phyloP scores from a whole-genome alignment of 2,888 invertebrate species.

The Polyploca ridens region DNA sequence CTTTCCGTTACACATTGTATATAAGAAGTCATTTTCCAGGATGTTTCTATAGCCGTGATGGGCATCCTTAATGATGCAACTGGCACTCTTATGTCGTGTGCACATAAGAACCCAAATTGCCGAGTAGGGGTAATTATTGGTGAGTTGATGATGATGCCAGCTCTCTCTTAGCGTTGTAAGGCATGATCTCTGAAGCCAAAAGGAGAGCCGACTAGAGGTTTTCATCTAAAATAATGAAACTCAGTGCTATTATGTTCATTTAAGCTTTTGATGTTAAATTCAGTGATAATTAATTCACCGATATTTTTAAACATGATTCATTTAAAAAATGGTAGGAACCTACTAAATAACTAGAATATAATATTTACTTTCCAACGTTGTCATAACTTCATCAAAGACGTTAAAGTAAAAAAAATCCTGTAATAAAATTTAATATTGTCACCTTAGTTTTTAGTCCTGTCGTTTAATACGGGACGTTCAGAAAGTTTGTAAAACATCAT shows the following conservation, averaged over 20 bases:
- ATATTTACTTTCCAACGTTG: too few species aligned
- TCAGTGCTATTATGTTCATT: constrained; percentile 22
- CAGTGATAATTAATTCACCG: too few species aligned
- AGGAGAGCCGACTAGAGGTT: constrained; percentile 73
- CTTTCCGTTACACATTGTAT: too few species aligned
- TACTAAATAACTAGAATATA: too few species aligned
- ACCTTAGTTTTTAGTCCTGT: too few species aligned
- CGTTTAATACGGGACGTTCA: too few species aligned
- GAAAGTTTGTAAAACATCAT: too few species aligned
- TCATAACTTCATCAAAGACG: too few species aligned
- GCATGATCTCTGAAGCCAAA: constrained; percentile 64
- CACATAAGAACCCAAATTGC: constrained; percentile 91
- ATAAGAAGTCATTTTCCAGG: constrained; percentile 85
- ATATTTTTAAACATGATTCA: too few species aligned
- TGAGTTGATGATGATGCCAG: constrained; percentile 84
- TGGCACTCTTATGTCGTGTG: constrained; percentile 97
- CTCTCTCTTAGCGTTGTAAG: constrained; percentile 65
- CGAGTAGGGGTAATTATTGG: constrained; percentile 93
- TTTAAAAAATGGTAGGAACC: too few species aligned
- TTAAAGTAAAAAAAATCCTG: too few species aligned
- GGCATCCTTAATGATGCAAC: constrained; percentile 97
- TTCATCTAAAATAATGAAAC: constrained; percentile 46
- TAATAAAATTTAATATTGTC: too few species aligned
- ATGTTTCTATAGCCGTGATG: constrained; percentile 92
- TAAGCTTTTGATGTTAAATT: neutral